phyloP scores from a whole-genome alignment of 2,113 vertebrate species.

The Panurus biarmicus region DNA sequence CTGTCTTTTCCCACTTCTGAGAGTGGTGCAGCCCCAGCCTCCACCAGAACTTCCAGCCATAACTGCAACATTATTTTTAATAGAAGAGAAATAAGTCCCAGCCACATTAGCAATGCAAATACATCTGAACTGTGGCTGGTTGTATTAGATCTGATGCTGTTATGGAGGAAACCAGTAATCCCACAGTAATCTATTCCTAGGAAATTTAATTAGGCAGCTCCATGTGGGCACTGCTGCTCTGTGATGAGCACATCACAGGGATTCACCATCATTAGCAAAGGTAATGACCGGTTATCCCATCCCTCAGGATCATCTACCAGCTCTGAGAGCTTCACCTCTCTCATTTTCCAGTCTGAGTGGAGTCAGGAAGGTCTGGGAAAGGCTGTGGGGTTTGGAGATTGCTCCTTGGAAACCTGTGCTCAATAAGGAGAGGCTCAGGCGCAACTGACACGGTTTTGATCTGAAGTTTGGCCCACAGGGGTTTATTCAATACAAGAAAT shows the following conservation, averaged over 20 bases:
- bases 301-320: neutral
- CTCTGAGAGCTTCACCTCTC: neutral
- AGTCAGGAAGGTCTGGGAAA: neutral
- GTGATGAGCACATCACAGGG: neutral
- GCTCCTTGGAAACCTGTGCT: neutral
- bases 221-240: rapidly evolving
- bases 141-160: neutral
- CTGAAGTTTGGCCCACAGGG: neutral
- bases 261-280: neutral
- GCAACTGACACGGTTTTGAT: rapidly evolving
- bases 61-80: neutral
- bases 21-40: rapidly evolving
- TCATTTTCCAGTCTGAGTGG: neutral
- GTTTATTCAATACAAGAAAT: neutral
- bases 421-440: neutral
- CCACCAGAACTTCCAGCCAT: neutral
- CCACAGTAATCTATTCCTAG: neutral
- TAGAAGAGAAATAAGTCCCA: neutral
- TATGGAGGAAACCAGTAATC: neutral
- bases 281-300: neutral
- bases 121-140: neutral
- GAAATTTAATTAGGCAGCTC: neutral
- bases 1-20: neutral
- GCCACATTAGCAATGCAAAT: neutral
- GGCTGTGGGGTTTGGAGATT: neutral